These are phyloP conservation scores for Dipodomys ordii DNA, from an alignment of 2,113 vertebrate species.

Conservation along the genomic window DNA sequence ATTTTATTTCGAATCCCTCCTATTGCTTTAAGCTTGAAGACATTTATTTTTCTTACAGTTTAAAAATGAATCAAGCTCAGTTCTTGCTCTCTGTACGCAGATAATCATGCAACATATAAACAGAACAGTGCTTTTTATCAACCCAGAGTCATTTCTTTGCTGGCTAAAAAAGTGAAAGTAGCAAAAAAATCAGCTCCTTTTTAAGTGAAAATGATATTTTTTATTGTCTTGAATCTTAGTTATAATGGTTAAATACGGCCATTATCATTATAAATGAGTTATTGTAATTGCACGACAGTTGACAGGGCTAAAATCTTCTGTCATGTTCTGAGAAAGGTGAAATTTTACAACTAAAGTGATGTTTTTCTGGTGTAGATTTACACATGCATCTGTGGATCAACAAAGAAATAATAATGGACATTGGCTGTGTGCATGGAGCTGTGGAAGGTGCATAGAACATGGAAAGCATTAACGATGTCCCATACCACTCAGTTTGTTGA, in stretches of 20 bases:
- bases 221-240: background rate
- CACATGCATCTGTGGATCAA: background rate
- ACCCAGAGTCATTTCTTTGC: background rate
- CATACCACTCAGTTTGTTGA: background rate
- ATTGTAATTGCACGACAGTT: background rate
- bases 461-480: background rate
- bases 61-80: background rate
- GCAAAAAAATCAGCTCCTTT: background rate
- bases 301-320: background rate
- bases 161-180: conserved; percentile 62
- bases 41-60: conserved; percentile 3
- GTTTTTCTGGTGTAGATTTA: background rate
- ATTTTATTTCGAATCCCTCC: conserved; percentile 47
- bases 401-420: background rate
- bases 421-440: background rate
- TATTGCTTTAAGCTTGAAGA: conserved; percentile 27
- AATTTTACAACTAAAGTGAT: background rate
- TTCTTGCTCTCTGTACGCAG: background rate
- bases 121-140: background rate
- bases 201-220: conserved; percentile 29
- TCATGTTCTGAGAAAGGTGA: background rate
- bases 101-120: background rate
- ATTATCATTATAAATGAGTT: conserved; percentile 20
- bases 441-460: too few species aligned
- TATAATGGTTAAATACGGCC: background rate